phyloP scores from a whole-genome alignment of 2,113 vertebrate species.

The Pelecanoides urinatrix region DNA sequence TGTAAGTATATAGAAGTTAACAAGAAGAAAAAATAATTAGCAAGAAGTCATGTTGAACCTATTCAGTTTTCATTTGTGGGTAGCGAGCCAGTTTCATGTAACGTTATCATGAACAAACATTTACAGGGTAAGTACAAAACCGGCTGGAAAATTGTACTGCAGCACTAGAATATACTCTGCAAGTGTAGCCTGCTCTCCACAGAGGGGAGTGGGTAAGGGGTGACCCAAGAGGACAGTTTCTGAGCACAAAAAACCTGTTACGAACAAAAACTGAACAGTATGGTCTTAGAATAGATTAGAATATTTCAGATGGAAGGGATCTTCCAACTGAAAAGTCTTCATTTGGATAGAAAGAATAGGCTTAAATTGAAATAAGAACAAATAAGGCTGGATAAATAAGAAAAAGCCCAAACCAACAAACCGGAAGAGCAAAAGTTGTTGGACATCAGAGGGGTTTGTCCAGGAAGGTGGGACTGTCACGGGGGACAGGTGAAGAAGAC shows the following conservation, averaged over 20 bases:
- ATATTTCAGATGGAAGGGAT: neutral
- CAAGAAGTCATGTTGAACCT: neutral
- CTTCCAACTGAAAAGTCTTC: neutral
- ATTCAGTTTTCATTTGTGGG: neutral
- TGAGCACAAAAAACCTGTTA: neutral
- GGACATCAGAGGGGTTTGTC: neutral
- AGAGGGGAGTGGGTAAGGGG: neutral
- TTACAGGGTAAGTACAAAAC: neutral
- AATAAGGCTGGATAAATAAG: neutral
- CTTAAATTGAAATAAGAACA: neutral
- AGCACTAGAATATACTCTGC: neutral
- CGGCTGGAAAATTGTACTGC: neutral
- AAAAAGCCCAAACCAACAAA: neutral
- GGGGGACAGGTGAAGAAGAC: fast-evolving
- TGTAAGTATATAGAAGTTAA: neutral
- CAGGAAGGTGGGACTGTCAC: neutral
- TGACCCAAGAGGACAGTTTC: neutral
- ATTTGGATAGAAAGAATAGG: neutral
- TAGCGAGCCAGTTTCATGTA: neutral
- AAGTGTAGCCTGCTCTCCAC: neutral
- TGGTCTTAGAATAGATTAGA: neutral
- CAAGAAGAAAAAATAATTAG: neutral
- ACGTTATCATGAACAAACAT: neutral
- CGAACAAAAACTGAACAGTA: neutral
- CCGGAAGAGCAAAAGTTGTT: neutral